Evolutionary conservation across 2,113 vertebrate genomes (phyloP).

Genomic region (Lasiurus borealis): DNA sequence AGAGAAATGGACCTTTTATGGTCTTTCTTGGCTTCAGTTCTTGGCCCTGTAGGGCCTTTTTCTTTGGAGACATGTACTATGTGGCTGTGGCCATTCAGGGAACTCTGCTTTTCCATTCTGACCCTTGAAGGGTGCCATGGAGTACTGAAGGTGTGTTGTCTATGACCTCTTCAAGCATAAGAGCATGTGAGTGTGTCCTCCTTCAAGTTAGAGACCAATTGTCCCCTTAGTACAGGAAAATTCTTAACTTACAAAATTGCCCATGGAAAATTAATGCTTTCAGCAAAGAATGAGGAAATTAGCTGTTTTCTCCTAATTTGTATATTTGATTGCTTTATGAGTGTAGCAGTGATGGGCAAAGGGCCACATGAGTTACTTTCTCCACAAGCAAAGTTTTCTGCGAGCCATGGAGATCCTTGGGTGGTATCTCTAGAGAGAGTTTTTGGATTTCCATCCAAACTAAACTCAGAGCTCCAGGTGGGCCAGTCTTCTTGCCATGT

Average conservation of each 20-base stretch:
- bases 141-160: not conserved
- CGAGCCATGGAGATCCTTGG: constrained; percentile 9
- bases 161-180: not conserved
- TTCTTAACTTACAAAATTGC: constrained; percentile 54
- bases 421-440: not conserved
- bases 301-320: constrained; percentile 74
- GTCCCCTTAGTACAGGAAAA: constrained; percentile 53
- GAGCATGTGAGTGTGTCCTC: not conserved
- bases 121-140: not conserved
- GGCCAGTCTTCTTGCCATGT: not conserved
- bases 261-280: constrained; percentile 67
- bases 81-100: not conserved
- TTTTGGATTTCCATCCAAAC: constrained; percentile 44
- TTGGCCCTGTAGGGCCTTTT: constrained; percentile 52
- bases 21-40: constrained; percentile 67
- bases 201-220: constrained; percentile 10
- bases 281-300: constrained; percentile 71
- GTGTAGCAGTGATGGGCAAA: constrained; percentile 48
- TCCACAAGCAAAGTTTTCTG: constrained; percentile 50
- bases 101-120: constrained; percentile 45
- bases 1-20: constrained; percentile 49
- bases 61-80: constrained; percentile 27
- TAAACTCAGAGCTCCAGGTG: constrained; percentile 26
- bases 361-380: constrained; percentile 58
- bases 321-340: constrained; percentile 42